A percentile compares a stretch with the other conserved stretches of the same genome.
These are phyloP conservation scores for Fundulus diaphanus DNA, from an alignment of 2,797 vertebrate species.

Conservation along the genomic window DNA sequence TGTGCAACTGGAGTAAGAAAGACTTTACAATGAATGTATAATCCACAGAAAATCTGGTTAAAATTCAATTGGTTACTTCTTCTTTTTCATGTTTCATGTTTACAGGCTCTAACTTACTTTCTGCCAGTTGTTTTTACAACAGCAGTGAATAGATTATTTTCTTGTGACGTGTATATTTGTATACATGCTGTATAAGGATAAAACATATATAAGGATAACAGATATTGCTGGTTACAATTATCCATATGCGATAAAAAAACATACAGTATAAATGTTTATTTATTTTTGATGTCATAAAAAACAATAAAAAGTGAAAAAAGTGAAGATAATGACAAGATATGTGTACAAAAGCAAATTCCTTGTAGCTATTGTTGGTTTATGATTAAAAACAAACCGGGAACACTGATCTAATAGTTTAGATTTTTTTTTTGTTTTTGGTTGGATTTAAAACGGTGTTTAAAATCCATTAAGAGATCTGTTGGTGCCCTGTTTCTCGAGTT, in stretches of 20 bases:
- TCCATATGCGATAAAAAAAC: conserved; percentile 64
- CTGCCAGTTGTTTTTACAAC: conserved; percentile 48
- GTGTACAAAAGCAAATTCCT: conserved; percentile 38
- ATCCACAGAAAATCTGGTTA: conserved; percentile 28
- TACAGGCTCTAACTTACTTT: conserved; percentile 28
- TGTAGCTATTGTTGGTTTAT: neutral
- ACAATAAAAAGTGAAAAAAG: conserved; percentile 64
- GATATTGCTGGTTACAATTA: conserved; percentile 54
- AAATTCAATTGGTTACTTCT: neutral
- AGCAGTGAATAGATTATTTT: conserved; percentile 57
- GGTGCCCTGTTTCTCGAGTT: too few species aligned
- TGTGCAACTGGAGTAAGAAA: conserved; percentile 55
- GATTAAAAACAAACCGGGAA: neutral
- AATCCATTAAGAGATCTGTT: neutral
- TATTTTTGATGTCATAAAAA: conserved; percentile 81
- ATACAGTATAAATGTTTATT: conserved; percentile 76
- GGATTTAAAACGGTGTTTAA: too few species aligned
- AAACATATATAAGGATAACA: conserved; percentile 32
- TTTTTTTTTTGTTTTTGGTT: neutral
- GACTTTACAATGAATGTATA: conserved; percentile 79
- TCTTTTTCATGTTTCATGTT: conserved; percentile 23
- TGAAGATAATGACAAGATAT: conserved; percentile 60
- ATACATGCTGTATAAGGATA: conserved; percentile 44
- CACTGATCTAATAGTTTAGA: neutral
- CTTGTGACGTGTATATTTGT: conserved; percentile 74